Conservation (phyloP, 2,888 invertebrate genomes). For the Drosophila paranaensis region DNA sequence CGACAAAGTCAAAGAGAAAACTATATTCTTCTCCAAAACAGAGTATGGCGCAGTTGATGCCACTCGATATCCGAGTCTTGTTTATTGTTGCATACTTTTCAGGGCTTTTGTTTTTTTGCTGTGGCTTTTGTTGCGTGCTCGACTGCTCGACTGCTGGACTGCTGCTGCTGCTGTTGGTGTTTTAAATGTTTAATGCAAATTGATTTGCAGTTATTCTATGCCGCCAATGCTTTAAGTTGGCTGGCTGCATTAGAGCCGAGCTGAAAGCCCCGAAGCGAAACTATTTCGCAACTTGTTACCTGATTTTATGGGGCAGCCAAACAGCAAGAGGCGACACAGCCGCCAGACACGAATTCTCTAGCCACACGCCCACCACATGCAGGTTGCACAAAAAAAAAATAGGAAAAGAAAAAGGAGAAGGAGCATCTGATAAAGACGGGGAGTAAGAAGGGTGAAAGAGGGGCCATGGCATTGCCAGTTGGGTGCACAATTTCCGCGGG, state of each 20-base stretch:
- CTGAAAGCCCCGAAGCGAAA: slow-evolving; percentile 35
- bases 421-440: not conserved
- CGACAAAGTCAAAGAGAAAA: too few relatives aligned
- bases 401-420: not conserved
- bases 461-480: slow-evolving; percentile 60
- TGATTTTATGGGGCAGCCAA: slow-evolving; percentile 56
- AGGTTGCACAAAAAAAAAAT: slow-evolving; percentile 18
- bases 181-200: slow-evolving; percentile 59
- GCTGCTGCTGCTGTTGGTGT: slow-evolving; percentile 12
- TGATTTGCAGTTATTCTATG: slow-evolving; percentile 51
- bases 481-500: slow-evolving; percentile 71
- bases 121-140: slow-evolving; percentile 7
- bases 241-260: slow-evolving; percentile 40
- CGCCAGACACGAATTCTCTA: slow-evolving; percentile 46
- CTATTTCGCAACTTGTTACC: slow-evolving; percentile 68
- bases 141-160: too few relatives aligned
- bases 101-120: slow-evolving; percentile 13
- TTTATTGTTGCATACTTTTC: slow-evolving; percentile 16
- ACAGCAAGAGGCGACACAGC: slow-evolving; percentile 44
- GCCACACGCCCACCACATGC: slow-evolving; percentile 40
- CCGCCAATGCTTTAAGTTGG: slow-evolving; percentile 52
- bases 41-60: not conserved
- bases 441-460: slow-evolving; percentile 2
- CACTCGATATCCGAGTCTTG: not conserved
- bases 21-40: not conserved